phyloP scores from a whole-genome alignment of 1,140 invertebrate genomes.

The Cataglyphis hispanica region DNA sequence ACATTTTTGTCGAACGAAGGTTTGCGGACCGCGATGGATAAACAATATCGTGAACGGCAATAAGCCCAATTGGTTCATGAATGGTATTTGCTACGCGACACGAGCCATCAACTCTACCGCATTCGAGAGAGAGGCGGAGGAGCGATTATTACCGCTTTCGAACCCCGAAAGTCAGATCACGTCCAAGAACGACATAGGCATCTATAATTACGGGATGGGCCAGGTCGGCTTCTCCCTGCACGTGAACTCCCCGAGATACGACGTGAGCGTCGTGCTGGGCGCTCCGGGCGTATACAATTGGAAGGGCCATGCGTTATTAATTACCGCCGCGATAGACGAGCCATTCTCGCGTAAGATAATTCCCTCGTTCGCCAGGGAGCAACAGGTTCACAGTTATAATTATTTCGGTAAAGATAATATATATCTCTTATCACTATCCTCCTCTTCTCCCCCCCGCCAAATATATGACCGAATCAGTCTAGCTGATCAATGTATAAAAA shows the following conservation, averaged over 20 bases:
- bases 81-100: conserved; percentile 85
- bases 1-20: conserved; percentile 60
- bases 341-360: neutral
- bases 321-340: neutral
- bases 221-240: conserved; percentile 82
- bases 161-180: neutral
- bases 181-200: neutral
- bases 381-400: conserved; percentile 15
- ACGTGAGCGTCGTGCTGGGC: conserved; percentile 85
- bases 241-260: conserved; percentile 47
- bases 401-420: conserved; percentile 73
- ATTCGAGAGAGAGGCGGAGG: conserved; percentile 59
- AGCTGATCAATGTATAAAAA: neutral
- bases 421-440: neutral
- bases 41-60: conserved; percentile 38
- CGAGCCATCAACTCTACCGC: neutral
- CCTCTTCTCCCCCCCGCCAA: too few species aligned
- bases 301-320: conserved; percentile 82
- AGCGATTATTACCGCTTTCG: conserved; percentile 53
- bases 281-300: conserved; percentile 88
- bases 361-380: conserved; percentile 23
- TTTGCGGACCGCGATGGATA: conserved; percentile 79
- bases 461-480: neutral
- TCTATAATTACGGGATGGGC: conserved; percentile 77
- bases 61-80: conserved; percentile 73